Evolutionary conservation across 2,888 invertebrate genomes (phyloP).

Genomic region (Mystacides longicornis): DNA sequence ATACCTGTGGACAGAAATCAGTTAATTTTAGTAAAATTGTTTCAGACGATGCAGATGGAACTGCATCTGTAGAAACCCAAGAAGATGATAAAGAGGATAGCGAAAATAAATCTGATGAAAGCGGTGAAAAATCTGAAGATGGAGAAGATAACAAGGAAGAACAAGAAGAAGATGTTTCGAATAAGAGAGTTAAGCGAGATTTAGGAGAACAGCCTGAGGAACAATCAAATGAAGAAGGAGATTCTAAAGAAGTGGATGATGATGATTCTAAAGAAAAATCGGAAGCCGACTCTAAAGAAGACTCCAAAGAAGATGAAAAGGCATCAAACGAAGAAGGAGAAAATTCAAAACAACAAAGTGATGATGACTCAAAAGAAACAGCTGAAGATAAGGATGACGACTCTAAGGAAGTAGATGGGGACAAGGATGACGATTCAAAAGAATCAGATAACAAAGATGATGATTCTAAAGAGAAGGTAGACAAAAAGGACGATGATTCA

Average conservation of each 20-base stretch:
- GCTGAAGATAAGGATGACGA: slow-evolving; percentile 21
- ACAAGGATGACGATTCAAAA: slow-evolving; percentile 24
- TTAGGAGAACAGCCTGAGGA: slow-evolving; percentile 31
- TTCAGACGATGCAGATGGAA: slow-evolving; percentile 10
- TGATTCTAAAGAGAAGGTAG: slow-evolving; percentile 29
- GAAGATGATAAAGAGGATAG: slow-evolving; percentile 31
- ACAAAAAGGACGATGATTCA: slow-evolving; percentile 31
- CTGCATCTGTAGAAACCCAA: slow-evolving; percentile 22
- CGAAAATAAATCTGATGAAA: slow-evolving; percentile 25
- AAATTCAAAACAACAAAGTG: slow-evolving; percentile 25
- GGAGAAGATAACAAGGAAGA: slow-evolving; percentile 26
- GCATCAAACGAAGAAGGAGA: slow-evolving; percentile 27
- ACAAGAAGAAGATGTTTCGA: slow-evolving; percentile 25
- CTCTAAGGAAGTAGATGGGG: slow-evolving; percentile 8
- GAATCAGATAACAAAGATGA: slow-evolving; percentile 26
- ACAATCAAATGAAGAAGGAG: slow-evolving; percentile 31
- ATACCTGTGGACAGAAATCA: background rate
- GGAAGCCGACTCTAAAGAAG: slow-evolving; percentile 23
- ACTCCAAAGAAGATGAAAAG: slow-evolving; percentile 25
- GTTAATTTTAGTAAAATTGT: background rate
- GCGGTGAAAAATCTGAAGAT: slow-evolving; percentile 26
- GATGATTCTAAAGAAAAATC: slow-evolving; percentile 27
- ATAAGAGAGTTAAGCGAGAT: slow-evolving; percentile 22
- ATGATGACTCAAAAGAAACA: slow-evolving; percentile 18
- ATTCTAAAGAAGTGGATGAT: slow-evolving; percentile 28